Evolutionary conservation across 1,140 invertebrate species (phyloP).

Genomic region (Ctenoplectra terminalis): DNA sequence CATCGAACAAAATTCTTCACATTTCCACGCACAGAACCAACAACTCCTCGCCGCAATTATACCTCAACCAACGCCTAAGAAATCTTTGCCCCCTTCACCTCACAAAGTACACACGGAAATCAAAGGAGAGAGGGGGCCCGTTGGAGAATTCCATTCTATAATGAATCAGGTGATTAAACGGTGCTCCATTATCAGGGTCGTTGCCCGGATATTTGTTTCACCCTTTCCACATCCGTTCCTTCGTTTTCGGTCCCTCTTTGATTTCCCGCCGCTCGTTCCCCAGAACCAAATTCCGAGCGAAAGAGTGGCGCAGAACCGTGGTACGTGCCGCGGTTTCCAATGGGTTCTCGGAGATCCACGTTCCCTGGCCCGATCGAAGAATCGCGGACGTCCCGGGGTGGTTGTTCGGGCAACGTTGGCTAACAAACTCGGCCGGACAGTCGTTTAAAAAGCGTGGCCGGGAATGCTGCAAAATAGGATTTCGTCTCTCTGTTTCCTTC

Average conservation of each 20-base stretch:
- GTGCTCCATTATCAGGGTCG: constrained; percentile 3
- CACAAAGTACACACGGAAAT: not conserved
- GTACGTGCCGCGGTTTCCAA: constrained; percentile 44
- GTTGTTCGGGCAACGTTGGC: not conserved
- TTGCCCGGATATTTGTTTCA: constrained; percentile 28
- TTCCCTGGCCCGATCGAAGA: constrained; percentile 2
- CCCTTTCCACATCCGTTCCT: not conserved
- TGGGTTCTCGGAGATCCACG: not conserved
- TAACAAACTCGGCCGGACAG: constrained; percentile 12
- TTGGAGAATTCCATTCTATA: not conserved
- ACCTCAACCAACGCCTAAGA: too few species aligned
- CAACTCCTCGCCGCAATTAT: too few species aligned
- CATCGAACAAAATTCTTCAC: too few species aligned
- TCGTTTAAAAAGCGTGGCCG: constrained; percentile 38
- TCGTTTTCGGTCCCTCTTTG: constrained; percentile 6
- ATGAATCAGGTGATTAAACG: constrained; percentile 1
- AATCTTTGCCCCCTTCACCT: not conserved
- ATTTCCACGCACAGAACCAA: too few species aligned
- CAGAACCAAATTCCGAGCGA: constrained; percentile 7
- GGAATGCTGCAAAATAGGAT: constrained; percentile 3
- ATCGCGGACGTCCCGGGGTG: constrained; percentile 2
- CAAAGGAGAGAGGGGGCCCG: not conserved
- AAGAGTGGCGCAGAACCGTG: not conserved
- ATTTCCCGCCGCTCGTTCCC: not conserved
- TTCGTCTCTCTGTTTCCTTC: constrained; percentile 22